A percentile compares a stretch with the other conserved stretches of the same genome.
Evolutionary conservation across 2,113 vertebrate genomes (phyloP).

Genomic region (Myotis brandtii): DNA sequence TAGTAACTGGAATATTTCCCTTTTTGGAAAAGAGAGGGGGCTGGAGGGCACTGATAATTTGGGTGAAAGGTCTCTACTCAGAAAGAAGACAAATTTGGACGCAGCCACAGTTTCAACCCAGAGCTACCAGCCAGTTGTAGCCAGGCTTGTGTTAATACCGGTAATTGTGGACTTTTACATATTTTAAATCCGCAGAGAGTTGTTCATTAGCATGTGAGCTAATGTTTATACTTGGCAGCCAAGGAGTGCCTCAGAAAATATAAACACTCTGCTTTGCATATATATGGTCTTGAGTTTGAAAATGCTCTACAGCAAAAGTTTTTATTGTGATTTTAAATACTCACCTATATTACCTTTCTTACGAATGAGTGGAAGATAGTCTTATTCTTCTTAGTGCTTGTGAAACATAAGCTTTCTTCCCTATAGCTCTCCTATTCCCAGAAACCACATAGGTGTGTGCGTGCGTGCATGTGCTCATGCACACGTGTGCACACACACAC

Average conservation of each 20-base stretch:
- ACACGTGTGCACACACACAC: neutral
- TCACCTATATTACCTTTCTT: neutral
- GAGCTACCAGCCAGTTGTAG: neutral
- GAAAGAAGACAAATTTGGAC: neutral
- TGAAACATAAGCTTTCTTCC: neutral
- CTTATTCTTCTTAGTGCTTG: neutral
- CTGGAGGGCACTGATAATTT: neutral
- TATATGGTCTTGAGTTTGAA: constrained; percentile 17
- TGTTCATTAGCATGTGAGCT: neutral
- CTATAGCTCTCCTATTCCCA: constrained; percentile 25
- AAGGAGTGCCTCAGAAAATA: constrained; percentile 43
- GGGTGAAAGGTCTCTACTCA: neutral
- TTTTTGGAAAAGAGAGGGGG: neutral
- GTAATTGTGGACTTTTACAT: constrained; percentile 42
- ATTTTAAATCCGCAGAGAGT: neutral
- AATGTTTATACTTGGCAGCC: neutral
- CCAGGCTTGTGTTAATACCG: constrained; percentile 42
- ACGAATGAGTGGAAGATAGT: constrained; percentile 14
- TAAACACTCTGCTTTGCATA: constrained; percentile 14
- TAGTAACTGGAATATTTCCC: neutral
- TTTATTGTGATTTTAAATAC: neutral
- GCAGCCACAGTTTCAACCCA: neutral
- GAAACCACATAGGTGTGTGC: neutral
- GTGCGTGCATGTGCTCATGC: too few species aligned
- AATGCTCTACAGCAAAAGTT: neutral